Base-by-base conservation (phyloP, 2,888 invertebrate species). In the Phymatocera aterrima region DNA sequence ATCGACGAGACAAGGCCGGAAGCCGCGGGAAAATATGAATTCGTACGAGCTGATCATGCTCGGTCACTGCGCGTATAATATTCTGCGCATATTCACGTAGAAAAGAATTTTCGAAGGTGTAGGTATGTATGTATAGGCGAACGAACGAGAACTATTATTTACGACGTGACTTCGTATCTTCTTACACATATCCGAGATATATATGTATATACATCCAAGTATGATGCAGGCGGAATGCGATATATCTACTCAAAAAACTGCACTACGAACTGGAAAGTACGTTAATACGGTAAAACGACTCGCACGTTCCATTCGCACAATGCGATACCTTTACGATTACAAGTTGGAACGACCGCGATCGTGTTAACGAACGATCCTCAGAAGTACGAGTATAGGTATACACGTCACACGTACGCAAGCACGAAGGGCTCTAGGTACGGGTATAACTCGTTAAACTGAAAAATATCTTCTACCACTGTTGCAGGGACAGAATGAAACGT, bases 1-100 rank as follows among this genome's bases (percentile, higher is more conserved):
- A 34, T 37, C 43, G 4, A 68, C n/a, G 21, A 51, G 31, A 75
- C 37, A n/a, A 46, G 12, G 70, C 70, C 78, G 78, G 78, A 78
- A 60, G 72, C 60, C 70, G 40, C 28, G 21, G 37, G 70, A 57
- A 46, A 57, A 60, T 70, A 78, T 78, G 78, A 78, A 78, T 78
- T 78, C 78, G 46, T 78, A 78, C 78, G 78, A 78, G 54, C 72
- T 54, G 74, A 75, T 75, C 74, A 57, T 37, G 57, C 57, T 75
- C 57, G 57, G 18, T 75, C 40, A n/a, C n/a, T n/a, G n/a, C n/a
- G n/a, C n/a, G n/a, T n/a, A n/a, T n/a, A n/a, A n/a, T n/a, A n/a
- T n/a, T n/a, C n/a, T n/a, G n/a, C n/a, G n/a, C n/a, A 75, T 46
- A 18, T 51, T 79, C 89, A 89, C 89, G 89, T 88, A 86, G 85